Conservation (phyloP, 2,113 vertebrate species). For the Aythya baeri region DNA sequence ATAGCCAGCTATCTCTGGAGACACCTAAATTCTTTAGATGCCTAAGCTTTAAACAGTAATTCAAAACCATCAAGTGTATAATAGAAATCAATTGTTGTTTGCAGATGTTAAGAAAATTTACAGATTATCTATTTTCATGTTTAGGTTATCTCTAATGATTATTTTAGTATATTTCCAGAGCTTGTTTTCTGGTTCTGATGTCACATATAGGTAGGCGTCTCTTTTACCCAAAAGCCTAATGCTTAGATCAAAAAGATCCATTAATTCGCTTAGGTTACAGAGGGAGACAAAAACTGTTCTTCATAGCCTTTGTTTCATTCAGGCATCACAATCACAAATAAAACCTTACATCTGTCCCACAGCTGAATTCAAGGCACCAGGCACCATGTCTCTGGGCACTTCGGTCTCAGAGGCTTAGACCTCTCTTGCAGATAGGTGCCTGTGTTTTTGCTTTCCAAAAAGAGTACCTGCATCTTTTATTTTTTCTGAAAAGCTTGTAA, state of each 20-base stretch:
- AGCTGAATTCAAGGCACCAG: background rate
- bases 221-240: background rate
- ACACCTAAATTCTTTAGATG: background rate
- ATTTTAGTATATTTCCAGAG: background rate
- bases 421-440: background rate
- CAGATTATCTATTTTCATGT: background rate
- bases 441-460: background rate
- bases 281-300: background rate
- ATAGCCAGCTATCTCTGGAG: background rate
- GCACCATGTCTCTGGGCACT: background rate
- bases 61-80: background rate
- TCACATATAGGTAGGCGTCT: background rate
- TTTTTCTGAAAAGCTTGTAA: background rate
- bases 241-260: background rate
- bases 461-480: background rate
- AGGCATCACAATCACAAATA: background rate
- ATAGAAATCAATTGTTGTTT: background rate
- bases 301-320: background rate
- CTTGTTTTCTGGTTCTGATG: background rate
- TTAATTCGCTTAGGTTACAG: background rate
- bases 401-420: background rate
- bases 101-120: background rate
- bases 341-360: background rate
- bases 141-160: background rate
- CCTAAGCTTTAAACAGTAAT: background rate